Evolutionary conservation across 2,797 vertebrate genomes (phyloP), one percentile per base, ranked within the genome.

Genomic region (Acipenser ruthenus): DNA sequence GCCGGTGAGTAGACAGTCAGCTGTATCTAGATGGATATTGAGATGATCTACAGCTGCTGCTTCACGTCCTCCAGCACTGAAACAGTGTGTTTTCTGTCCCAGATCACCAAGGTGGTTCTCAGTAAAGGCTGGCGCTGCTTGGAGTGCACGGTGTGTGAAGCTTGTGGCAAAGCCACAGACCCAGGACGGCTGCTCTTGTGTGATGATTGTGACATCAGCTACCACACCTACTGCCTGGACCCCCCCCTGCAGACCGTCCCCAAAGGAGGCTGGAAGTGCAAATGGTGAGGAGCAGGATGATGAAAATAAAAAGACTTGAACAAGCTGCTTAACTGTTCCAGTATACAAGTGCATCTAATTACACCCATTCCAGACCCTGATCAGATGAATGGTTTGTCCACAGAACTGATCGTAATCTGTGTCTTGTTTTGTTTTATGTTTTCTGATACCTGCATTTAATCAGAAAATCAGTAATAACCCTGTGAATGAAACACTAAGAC

Each of bases 211-310:
- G 97, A 99, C 86, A 99, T 99, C 84, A 99, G 97, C 78, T 99
- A 99, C 75, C 97, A 99, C 84, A 99, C 97, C 0, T 99, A 98
- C 86, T 99, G 97, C 88, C 83, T 99, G 60, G 93, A 97, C 77
- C 97, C 97, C 0, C 97, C 97, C 0, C 80, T 99, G 83, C 97
- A 99, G 85, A 98, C 96, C 0, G 96, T 99, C 11, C 97, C 97
- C 7, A 99, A 97, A 78, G 97, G 96, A 68, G 95, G 96, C 85
- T 99, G 97, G 97, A 99, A 99, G 81, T 99, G 97, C 88, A 97
- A 95, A 91, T 99, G 97, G 97, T 98, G 81, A 7, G 87, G 8
- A n/a, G 37, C 37, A 37, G 37, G 37, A 4, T 37, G 37, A 37
- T 37, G 5, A 4, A 37, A 4, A 37, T 37, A 37, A 37, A 37